Conservation (phyloP, 2,888 invertebrate species). For the Drosophila lacicola region DNA sequence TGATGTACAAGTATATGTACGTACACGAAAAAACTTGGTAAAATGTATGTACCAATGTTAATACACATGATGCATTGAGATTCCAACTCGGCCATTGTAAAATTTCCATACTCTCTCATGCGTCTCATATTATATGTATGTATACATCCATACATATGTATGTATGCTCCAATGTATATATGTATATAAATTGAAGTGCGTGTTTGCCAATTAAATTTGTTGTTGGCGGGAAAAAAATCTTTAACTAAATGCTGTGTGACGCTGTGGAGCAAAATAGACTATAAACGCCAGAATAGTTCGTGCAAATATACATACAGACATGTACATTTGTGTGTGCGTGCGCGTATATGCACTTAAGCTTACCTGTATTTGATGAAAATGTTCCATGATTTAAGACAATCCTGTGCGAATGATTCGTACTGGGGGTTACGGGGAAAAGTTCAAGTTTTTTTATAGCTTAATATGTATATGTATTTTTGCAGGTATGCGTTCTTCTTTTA, state of each 20-base stretch:
- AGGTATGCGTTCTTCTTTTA: constrained; percentile 34
- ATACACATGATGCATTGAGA: constrained; percentile 31
- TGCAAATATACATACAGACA: constrained; percentile 31
- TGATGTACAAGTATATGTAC: constrained; percentile 12
- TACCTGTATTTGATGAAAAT: constrained; percentile 85
- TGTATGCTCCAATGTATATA: not conserved
- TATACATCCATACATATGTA: constrained; percentile 18
- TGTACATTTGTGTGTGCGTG: constrained; percentile 13
- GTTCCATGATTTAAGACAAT: constrained; percentile 78
- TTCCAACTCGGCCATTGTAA: constrained; percentile 56
- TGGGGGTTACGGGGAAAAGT: constrained; percentile 14
- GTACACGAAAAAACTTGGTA: not conserved
- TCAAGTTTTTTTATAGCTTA: constrained; percentile 20
- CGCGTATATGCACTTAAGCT: constrained; percentile 68
- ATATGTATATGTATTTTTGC: constrained; percentile 32
- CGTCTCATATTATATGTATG: constrained; percentile 35
- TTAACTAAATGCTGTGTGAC: constrained; percentile 28
- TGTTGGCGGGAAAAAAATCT: constrained; percentile 58
- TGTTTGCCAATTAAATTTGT: constrained; percentile 56
- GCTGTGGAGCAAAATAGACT: constrained; percentile 29
- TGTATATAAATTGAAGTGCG: constrained; percentile 35
- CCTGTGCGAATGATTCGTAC: constrained; percentile 12
- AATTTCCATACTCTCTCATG: constrained; percentile 57
- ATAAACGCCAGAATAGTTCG: constrained; percentile 36
- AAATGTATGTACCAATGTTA: constrained; percentile 30